Evolutionary conservation across 2,797 vertebrate species (phyloP), one percentile per base, ranked within the genome.

Genomic region (Pogonophryne albipinna): DNA sequence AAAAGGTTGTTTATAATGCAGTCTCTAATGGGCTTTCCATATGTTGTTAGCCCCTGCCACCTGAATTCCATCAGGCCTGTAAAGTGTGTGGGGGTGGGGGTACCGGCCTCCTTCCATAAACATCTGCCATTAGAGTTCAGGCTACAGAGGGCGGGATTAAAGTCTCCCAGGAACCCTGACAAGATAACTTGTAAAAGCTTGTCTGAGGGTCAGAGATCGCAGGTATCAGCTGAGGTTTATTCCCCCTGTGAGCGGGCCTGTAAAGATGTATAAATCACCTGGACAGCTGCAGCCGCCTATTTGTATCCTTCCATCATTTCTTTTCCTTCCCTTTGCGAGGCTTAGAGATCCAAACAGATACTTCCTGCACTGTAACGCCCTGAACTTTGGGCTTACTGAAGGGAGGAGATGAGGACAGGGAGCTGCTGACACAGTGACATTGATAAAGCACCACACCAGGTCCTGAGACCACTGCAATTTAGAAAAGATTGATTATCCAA

Each of bases 401-500:
- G 82, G 71, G 85, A 83, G 87, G 89, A 92, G 93, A 90, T 85
- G 84, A 86, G 85, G 87, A 90, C 64, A 73, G 57, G 75, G 76
- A 84, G 81, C 73, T 76, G 84, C 84, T 89, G 85, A 82, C 68
- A 85, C 10, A 4, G 69, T 90, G 90, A 91, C 92, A 92, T 57
- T 91, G 90, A 92, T 80, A 50, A 82, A 93, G 82, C 70, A 55
- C 87, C 81, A 19, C 46, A 38, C 31, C 55, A 44, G 73, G 69
- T 64, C 79, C 80, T 86, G 42, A 55, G 74, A 87, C 86, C 84
- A 79, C 70, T 12, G 73, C 85, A 83, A 83, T 91, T 92, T 91
- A 89, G 87, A 47, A 72, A 85, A 94, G 92, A 95, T 93, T 94
- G 93, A 95, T 95, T 87, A 90, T 92, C 86, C 88, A 92, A 94